Percentiles rank a stretch among this genome's conserved stretches.
These are phyloP conservation scores for Conus canariensis DNA, from an alignment of 2,888 invertebrate species.

Conservation along the genomic window DNA sequence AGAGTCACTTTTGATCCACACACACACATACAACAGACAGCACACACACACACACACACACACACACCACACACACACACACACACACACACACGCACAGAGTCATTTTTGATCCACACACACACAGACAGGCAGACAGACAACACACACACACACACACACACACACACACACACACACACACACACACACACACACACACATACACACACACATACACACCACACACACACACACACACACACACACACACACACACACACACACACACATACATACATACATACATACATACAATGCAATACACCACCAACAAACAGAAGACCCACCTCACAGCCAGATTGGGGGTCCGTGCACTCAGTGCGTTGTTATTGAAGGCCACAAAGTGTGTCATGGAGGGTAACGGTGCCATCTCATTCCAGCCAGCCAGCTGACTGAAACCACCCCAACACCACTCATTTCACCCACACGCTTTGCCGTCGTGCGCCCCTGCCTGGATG, in stretches of 20 bases:
- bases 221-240: background rate
- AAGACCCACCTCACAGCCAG: conserved; percentile 2
- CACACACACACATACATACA: background rate
- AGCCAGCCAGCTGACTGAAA: conserved; percentile 37
- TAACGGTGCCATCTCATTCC: conserved; percentile 30
- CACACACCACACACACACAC: too few relatives aligned
- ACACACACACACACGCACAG: too few relatives aligned
- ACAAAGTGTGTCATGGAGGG: conserved; percentile 16
- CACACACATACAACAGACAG: too few relatives aligned
- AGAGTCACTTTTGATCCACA: too few relatives aligned
- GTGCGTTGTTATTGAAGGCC: conserved; percentile 4
- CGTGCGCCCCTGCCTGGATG: too few relatives aligned
- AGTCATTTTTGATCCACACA: too few relatives aligned
- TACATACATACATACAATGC: background rate
- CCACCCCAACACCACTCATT: background rate
- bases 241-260: background rate
- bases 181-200: background rate
- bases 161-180: background rate
- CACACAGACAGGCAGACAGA: too few relatives aligned
- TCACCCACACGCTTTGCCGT: too few relatives aligned
- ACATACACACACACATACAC: background rate
- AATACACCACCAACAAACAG: too few relatives aligned
- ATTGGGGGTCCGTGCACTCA: conserved; percentile 23
- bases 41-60: too few relatives aligned
- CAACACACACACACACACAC: background rate